Evolutionary conservation across 2,888 invertebrate species (phyloP).

Genomic region (Tetrapedia diversipes): DNA sequence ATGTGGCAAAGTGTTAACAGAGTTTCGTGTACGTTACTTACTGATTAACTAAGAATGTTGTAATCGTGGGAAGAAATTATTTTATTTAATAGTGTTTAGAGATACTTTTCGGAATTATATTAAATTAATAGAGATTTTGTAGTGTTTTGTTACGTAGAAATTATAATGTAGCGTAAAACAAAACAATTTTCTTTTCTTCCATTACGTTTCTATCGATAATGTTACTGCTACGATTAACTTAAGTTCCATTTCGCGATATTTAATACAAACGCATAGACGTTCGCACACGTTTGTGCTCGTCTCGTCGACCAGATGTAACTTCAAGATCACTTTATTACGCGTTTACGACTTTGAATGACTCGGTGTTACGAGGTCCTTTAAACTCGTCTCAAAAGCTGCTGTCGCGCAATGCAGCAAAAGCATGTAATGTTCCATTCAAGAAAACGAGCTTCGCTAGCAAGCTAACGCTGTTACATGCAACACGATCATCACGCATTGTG

Average conservation of each 20-base stretch:
- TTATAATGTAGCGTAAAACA: no score
- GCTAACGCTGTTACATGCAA: not conserved
- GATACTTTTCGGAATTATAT: no score
- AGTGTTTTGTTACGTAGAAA: no score
- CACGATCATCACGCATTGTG: not conserved
- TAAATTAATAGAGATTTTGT: no score
- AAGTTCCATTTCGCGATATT: not conserved
- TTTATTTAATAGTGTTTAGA: no score
- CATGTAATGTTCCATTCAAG: conserved; percentile 7
- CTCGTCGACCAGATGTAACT: not conserved
- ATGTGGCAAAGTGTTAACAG: no score
- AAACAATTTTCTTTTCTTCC: no score
- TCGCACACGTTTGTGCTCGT: not conserved
- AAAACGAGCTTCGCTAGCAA: not conserved
- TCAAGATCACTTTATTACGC: conserved; percentile 12
- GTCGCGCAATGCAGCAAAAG: not conserved
- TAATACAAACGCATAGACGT: not conserved
- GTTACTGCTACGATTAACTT: not conserved
- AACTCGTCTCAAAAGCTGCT: not conserved
- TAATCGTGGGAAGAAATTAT: no score
- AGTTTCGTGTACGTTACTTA: no score
- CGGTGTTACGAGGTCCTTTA: not conserved
- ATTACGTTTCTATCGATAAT: no score
- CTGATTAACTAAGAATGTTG: no score
- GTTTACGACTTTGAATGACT: conserved; percentile 9